Evolutionary conservation across 2,113 vertebrate species (phyloP), one percentile per base, ranked within the genome.

Genomic region (Pygoscelis adeliae): DNA sequence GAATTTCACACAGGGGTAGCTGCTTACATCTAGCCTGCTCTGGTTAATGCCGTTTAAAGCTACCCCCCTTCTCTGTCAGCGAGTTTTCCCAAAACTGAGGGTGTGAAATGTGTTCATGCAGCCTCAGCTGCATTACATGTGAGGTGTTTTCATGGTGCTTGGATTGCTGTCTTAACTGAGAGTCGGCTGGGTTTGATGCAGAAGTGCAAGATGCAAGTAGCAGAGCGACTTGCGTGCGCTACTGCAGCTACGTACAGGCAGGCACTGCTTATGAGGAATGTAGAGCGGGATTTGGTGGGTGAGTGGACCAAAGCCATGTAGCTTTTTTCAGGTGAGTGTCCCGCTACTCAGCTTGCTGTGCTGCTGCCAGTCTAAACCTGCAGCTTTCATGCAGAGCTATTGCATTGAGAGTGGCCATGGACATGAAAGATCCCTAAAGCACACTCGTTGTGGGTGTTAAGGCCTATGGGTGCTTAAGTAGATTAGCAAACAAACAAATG

Each of bases 401-500:
- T 34, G 74, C 79, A 22, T 13, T 14, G 62, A 79, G 73, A 92
- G 73, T 55, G 30, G 80, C 71, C 44, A 0, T 2, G 63, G 88
- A 38, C 61, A 14, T 27, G 63, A 40, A 67, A 79, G 91, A 91
- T 95, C 91, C 53, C 91, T 62, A 84, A 87, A 93, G 82, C 81
- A 83, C 80, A 70, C 80, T 62, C 34, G n/a, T 4, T 63, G 87
- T 58, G 55, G 50, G 53, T 66, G 81, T 83, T 84, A 90, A 95
- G 91, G 81, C 78, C 96, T 87, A 32, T 62, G 76, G 95, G 91
- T 96, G 92, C 89, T 96, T 91, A 94, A 97, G 83, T 47, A 96
- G 97, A 97, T 98, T 73, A 96, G 96, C 90, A 97, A 97, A 97
- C 91, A 96, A 91, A 97, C 89, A 96, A 96, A 97, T 95, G 93